These are phyloP conservation scores for Caenorhabditis panamensis DNA, from an alignment of 2,888 invertebrate species.

Conservation along the genomic window DNA sequence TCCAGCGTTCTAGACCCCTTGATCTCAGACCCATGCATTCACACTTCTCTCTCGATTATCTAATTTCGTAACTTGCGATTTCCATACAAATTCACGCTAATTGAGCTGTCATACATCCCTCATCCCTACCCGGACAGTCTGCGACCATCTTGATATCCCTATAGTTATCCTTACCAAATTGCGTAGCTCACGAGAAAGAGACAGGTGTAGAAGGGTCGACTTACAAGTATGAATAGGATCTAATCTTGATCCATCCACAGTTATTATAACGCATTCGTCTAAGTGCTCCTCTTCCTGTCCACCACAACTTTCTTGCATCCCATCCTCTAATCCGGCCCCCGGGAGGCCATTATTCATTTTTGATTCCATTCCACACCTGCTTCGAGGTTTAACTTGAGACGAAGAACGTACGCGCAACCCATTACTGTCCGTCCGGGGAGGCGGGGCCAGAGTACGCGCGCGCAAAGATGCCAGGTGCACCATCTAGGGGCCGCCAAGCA, in stretches of 20 bases:
- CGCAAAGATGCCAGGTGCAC: constrained; percentile 49
- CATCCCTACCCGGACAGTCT: too few relatives aligned
- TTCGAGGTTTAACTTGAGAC: constrained; percentile 24
- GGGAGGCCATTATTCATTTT: constrained; percentile 16
- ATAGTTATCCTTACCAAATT: too few relatives aligned
- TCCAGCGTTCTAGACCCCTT: too few relatives aligned
- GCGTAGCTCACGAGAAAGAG: too few relatives aligned
- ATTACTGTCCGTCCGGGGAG: constrained; percentile 39
- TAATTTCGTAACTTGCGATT: too few relatives aligned
- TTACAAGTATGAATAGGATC: neutral
- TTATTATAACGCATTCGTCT: neutral
- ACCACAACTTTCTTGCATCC: constrained; percentile 1
- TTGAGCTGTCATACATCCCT: too few relatives aligned
- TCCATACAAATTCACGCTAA: too few relatives aligned
- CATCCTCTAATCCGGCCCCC: constrained; percentile 8
- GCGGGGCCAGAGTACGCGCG: constrained; percentile 10
- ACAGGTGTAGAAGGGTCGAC: constrained; percentile 15
- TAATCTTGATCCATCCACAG: constrained; percentile 5
- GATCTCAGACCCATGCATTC: too few relatives aligned
- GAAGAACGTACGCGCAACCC: constrained; percentile 7
- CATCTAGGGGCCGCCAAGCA: constrained; percentile 27
- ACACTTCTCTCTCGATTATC: too few relatives aligned
- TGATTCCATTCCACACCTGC: constrained; percentile 36
- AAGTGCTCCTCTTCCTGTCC: neutral
- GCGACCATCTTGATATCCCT: too few relatives aligned